phyloP scores from a whole-genome alignment of 2,888 invertebrate genomes.

The Polydrusus tereticollis region DNA sequence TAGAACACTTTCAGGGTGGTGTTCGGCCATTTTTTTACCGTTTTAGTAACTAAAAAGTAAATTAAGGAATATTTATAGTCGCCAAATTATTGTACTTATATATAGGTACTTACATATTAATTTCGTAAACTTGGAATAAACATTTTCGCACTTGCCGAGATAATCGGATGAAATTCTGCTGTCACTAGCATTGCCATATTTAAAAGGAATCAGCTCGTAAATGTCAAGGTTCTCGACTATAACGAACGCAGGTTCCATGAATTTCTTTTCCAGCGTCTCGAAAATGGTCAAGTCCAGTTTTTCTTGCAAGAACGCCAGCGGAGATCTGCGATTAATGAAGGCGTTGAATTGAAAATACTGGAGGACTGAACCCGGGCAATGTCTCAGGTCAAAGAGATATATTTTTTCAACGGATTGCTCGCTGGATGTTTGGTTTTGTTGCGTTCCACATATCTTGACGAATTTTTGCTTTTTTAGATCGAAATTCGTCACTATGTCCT shows the following conservation, averaged over 20 bases:
- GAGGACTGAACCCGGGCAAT: no score
- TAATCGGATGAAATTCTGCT: not conserved
- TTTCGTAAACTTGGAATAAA: not conserved
- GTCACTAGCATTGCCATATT: not conserved
- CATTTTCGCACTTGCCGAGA: not conserved
- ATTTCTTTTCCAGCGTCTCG: not conserved
- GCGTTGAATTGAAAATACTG: no score
- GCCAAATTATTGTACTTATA: not conserved
- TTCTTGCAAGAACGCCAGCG: no score
- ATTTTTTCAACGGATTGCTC: no score
- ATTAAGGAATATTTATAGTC: no score
- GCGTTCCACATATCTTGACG: no score
- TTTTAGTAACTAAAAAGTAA: not conserved
- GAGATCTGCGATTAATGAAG: no score
- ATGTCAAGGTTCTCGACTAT: not conserved
- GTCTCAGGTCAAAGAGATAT: no score
- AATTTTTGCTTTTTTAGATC: no score
- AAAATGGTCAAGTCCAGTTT: not conserved
- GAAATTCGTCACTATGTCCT: no score
- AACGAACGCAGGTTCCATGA: not conserved
- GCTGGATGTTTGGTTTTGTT: no score
- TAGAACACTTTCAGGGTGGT: conserved; percentile 18
- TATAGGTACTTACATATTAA: not conserved
- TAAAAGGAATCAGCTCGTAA: not conserved
- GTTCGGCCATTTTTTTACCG: conserved; percentile 12